Percentiles rank a stretch among this genome's conserved stretches.
Evolutionary conservation across 1,140 invertebrate species (phyloP).

Genomic region (Chymomyza costata): DNA sequence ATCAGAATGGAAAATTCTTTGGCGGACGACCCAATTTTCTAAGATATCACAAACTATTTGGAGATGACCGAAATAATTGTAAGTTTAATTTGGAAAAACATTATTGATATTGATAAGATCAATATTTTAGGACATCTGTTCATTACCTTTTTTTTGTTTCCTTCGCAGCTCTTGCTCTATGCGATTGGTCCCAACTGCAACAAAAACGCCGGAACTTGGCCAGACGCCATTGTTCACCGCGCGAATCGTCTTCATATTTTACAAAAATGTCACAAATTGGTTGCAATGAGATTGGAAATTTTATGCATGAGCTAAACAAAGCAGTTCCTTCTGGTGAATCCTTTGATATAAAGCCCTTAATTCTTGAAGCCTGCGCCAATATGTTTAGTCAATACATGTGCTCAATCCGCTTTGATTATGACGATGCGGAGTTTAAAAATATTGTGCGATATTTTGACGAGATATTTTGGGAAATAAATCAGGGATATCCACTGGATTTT

Average conservation of each 20-base stretch:
- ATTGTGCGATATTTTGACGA: conserved; percentile 86
- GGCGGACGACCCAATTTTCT: conserved; percentile 88
- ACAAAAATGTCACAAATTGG: conserved; percentile 81
- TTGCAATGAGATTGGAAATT: conserved; percentile 78
- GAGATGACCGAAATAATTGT: conserved; percentile 86
- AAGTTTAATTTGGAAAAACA: conserved; percentile 75
- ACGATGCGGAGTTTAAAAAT: conserved; percentile 80
- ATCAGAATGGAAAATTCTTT: conserved; percentile 87
- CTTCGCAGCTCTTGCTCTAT: conserved; percentile 47
- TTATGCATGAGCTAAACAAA: conserved; percentile 78
- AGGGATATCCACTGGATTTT: conserved; percentile 91
- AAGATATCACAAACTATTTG: conserved; percentile 84
- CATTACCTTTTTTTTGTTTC: background rate
- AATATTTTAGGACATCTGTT: background rate
- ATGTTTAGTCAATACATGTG: conserved; percentile 92
- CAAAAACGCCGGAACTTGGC: conserved; percentile 86
- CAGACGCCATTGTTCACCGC: conserved; percentile 85
- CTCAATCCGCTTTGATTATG: conserved; percentile 82
- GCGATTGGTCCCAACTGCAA: conserved; percentile 83
- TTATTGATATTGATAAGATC: background rate
- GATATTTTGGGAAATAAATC: conserved; percentile 93
- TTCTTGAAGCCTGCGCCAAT: conserved; percentile 85
- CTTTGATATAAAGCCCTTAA: conserved; percentile 78
- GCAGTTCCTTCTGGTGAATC: conserved; percentile 67
- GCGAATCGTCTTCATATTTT: conserved; percentile 83